Conservation (phyloP, 2,113 vertebrate genomes). For the Phoenicopterus ruber region DNA sequence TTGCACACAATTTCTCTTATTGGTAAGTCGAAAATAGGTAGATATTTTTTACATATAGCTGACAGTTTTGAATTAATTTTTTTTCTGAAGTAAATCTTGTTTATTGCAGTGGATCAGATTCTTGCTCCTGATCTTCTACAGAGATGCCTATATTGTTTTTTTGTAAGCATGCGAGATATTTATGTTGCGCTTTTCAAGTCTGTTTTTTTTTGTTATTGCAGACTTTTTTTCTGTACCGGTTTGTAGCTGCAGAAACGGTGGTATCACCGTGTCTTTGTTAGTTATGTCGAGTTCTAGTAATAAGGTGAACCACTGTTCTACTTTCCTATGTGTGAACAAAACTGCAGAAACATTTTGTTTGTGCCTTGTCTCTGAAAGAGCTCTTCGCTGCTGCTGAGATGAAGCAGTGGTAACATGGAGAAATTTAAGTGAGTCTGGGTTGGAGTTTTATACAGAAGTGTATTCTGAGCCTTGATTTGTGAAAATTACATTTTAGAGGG, state of each 20-base stretch:
- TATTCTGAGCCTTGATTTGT: background rate
- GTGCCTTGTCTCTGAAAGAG: background rate
- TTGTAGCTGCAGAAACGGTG: fast-evolving
- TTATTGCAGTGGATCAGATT: background rate
- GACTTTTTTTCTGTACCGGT: background rate
- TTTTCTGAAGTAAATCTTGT: background rate
- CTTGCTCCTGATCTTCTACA: background rate
- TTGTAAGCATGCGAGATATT: background rate
- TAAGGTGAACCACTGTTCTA: background rate
- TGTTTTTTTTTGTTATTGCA: background rate
- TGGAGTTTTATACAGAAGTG: background rate
- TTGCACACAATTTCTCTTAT: background rate
- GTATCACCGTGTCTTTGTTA: background rate
- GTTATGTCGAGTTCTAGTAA: background rate
- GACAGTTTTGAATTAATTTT: background rate
- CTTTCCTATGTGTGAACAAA: background rate
- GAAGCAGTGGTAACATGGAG: background rate
- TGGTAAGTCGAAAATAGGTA: background rate
- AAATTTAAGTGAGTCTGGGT: background rate
- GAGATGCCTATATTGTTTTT: background rate
- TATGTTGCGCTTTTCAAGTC: background rate
- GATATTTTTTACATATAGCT: background rate
- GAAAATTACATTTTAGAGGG: background rate
- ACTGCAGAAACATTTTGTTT: background rate
- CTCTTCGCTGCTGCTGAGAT: background rate